Base-by-base conservation (phyloP, 2,113 vertebrate species). In the Oryzias melastigma region DNA sequence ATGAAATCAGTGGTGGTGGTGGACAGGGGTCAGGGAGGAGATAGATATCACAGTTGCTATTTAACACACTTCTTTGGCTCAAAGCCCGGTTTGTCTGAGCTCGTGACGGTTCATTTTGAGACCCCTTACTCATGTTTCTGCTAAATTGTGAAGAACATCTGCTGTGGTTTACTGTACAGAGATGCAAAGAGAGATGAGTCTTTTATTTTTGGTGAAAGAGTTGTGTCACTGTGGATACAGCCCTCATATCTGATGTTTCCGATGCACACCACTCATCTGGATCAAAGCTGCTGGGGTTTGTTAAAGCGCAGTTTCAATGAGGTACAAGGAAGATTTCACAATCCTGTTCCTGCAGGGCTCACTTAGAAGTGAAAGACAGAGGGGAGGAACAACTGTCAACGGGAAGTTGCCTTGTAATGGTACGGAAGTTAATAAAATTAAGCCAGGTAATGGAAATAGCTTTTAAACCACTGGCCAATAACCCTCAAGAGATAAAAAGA, bases 401-500 rank as follows among this genome's bases (percentile, higher is more conserved):
- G 73, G 61, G 80, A 88, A 76, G 86, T 75, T 83, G 73, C 58
- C 66, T 84, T 80, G 80, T 89, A 90, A 93, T 90, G 86, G 89
- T 80, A 73, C 68, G 73, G 78, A 88, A 89, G 86, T 89, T 91
- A 88, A 91, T 89, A 89, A 89, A 89, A 84, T 83, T 77, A 90
- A 85, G 75, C 58, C 74, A 90, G 88, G 88, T 90, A 90, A 89
- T 90, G 82, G 82, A 90, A 89, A 92, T 89, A 88, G 87, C 84
- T 87, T 91, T 91, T 91, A 91, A 91, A 92, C 89, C 85, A 90
- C 87, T 86, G 77, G 85, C 87, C 35, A 87, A 87, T 87, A 85
- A 88, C 87, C 76, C 85, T 90, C 83, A 69, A 79, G 81, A 85
- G 83, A 91, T 82, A 87, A 85, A 89, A 85, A 12, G 35, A 90